These are phyloP conservation scores for Tachysurus vachellii DNA, from an alignment of 2,113 vertebrate species.

Conservation along the genomic window DNA sequence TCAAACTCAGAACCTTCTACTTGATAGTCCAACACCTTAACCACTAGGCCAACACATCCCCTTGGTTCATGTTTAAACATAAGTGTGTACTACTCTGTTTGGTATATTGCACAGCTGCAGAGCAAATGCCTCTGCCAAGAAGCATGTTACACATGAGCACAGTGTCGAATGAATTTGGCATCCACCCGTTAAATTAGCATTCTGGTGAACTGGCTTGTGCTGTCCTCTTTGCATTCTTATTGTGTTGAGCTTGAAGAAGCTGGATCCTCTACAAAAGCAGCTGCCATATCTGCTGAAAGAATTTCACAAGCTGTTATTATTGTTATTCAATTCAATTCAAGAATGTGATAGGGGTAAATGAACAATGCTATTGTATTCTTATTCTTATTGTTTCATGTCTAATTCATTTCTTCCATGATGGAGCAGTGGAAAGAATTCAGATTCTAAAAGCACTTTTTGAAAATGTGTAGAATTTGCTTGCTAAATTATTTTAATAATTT, in stretches of 20 bases:
- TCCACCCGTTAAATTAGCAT: conserved; percentile 60
- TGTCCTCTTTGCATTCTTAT: conserved; percentile 65
- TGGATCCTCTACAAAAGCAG: conserved; percentile 68
- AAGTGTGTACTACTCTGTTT: conserved; percentile 17
- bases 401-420: neutral
- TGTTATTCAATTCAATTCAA: conserved; percentile 61
- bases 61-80: too few relatives aligned
- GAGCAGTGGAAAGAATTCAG: neutral
- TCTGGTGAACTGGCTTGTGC: conserved; percentile 73
- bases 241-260: conserved; percentile 70
- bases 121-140: conserved; percentile 36
- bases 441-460: too few relatives aligned
- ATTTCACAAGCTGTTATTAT: conserved; percentile 71
- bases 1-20: too few relatives aligned
- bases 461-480: neutral
- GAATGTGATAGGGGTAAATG: neutral
- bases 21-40: too few relatives aligned
- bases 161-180: conserved; percentile 58
- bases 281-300: conserved; percentile 72
- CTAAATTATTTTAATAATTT: neutral
- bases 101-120: conserved; percentile 25
- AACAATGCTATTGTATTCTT: neutral
- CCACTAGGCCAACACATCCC: too few relatives aligned
- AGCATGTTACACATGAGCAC: conserved; percentile 58
- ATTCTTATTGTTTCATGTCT: neutral